A percentile compares a stretch with the other conserved stretches of the same genome.
Conservation (phyloP, 1,140 invertebrate species). For the Plectrocnemia conspersa region DNA sequence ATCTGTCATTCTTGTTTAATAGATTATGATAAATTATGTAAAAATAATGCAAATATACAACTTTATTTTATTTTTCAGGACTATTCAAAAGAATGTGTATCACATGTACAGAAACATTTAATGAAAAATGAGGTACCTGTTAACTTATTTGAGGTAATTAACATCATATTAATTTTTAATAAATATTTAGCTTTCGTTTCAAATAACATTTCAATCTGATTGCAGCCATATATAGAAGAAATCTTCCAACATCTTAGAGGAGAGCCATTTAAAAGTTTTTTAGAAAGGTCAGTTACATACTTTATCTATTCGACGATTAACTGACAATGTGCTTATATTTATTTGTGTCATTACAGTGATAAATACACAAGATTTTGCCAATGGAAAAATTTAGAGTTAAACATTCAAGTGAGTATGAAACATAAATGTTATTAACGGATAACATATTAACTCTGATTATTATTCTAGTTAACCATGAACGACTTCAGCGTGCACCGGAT, state of each 20-base stretch:
- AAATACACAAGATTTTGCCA: slow-evolving; percentile 99
- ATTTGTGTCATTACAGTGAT: slow-evolving; percentile 70
- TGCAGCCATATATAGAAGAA: slow-evolving; percentile 97
- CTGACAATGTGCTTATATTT: slow-evolving; percentile 33
- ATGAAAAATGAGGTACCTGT: slow-evolving; percentile 95
- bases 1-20: too few relatives aligned
- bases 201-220: neutral
- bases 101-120: slow-evolving; percentile 95
- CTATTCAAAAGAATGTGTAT: slow-evolving; percentile 93
- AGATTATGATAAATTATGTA: too few relatives aligned
- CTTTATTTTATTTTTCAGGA: slow-evolving; percentile 66
- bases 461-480: slow-evolving; percentile 96
- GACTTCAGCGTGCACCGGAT: slow-evolving; percentile 99
- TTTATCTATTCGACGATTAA: slow-evolving; percentile 20
- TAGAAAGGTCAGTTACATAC: slow-evolving; percentile 77
- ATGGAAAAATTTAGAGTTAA: slow-evolving; percentile 99
- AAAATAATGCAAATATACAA: neutral
- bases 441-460: slow-evolving; percentile 12
- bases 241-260: slow-evolving; percentile 96
- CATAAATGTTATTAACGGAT: neutral
- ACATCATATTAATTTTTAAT: slow-evolving; percentile 6
- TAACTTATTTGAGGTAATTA: slow-evolving; percentile 91
- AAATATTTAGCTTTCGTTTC: neutral
- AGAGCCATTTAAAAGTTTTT: slow-evolving; percentile 94
- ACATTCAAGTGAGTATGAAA: slow-evolving; percentile 79